Base-by-base conservation (phyloP, 2,797 vertebrate species). In the Gambelia wislizenii region DNA sequence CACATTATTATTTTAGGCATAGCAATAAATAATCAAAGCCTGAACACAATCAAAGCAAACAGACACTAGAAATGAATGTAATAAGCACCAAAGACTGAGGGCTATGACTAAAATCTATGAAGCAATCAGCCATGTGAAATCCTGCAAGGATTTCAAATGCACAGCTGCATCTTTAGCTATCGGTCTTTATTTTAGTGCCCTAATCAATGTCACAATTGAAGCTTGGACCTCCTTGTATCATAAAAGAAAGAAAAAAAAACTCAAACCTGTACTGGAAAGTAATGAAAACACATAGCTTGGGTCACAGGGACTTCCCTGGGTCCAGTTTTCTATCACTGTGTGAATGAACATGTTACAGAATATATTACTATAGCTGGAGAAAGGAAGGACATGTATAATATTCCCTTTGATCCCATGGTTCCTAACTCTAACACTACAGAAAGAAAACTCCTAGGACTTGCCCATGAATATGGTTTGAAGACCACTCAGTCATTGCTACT, bases 21-120 rank as follows among this genome's bases (percentile, higher is more conserved):
- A 18, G 49, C 52, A 79, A 89, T 89, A 89, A 84, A 89, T 89
- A 89, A 86, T 86, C 75, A 86, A 77, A 70, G 81, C 49, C 49
- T 20, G 36, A 59, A 75, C 76, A 82, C 44, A 76, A 82, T 86
- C 84, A 80, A 87, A 90, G 77, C 39, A 78, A 3, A 8, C 36
- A 82, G n/a, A 93, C 76, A 79, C 75, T 30, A 82, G 72, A 10
- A 80, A 42, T 74, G 83, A 54, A 64, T 44, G 87, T 87, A 77
- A 2, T 88, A 88, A 76, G 39, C 49, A 54, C 59, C 36, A 20
- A 2, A 49, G 56, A 56, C 33, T 14, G 9, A 5, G 86, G 20
- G n/a, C 52, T 83, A 59, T 83, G 22, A 54, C 4, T 52, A 78
- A 75, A 90, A 93, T 42, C 10, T 83, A 89, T 67, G 89, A 91